These are phyloP conservation scores for Alligator sinensis DNA, from an alignment of 2,113 vertebrate genomes.

Conservation along the genomic window DNA sequence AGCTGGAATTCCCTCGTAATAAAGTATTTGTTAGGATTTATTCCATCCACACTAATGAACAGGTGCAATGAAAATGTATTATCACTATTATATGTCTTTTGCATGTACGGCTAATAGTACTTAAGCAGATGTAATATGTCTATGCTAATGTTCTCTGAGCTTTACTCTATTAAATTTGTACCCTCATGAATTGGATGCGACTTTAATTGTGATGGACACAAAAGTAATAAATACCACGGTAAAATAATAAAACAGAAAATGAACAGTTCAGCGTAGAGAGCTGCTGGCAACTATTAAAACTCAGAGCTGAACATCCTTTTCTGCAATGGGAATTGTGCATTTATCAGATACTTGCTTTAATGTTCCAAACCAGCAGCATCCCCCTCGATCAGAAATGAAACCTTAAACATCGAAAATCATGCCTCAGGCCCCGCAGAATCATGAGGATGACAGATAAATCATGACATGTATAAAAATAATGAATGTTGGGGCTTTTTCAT, in stretches of 20 bases:
- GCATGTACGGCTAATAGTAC: not conserved
- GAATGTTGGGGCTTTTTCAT: not conserved
- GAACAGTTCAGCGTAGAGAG: not conserved
- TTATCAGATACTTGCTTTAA: slow-evolving; percentile 25
- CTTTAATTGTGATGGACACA: not conserved
- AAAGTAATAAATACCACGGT: not conserved
- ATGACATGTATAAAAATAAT: not conserved
- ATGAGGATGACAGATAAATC: slow-evolving; percentile 4
- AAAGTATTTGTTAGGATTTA: not conserved
- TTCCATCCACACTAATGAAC: not conserved
- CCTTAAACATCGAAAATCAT: slow-evolving; percentile 10
- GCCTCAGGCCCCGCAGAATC: slow-evolving; percentile 18
- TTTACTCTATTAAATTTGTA: not conserved
- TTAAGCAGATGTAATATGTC: not conserved
- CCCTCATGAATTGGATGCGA: not conserved
- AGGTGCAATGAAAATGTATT: slow-evolving; percentile 21
- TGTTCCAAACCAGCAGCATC: slow-evolving; percentile 40
- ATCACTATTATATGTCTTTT: not conserved
- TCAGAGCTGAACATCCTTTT: slow-evolving; percentile 45
- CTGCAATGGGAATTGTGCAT: slow-evolving; percentile 22
- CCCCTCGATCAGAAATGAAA: slow-evolving; percentile 19
- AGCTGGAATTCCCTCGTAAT: not conserved
- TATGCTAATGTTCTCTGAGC: not conserved
- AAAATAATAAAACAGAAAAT: slow-evolving; percentile 11
- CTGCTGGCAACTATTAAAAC: slow-evolving; percentile 17